phyloP scores from a whole-genome alignment of 2,797 vertebrate species.

The Enteromius thamalakanensis region DNA sequence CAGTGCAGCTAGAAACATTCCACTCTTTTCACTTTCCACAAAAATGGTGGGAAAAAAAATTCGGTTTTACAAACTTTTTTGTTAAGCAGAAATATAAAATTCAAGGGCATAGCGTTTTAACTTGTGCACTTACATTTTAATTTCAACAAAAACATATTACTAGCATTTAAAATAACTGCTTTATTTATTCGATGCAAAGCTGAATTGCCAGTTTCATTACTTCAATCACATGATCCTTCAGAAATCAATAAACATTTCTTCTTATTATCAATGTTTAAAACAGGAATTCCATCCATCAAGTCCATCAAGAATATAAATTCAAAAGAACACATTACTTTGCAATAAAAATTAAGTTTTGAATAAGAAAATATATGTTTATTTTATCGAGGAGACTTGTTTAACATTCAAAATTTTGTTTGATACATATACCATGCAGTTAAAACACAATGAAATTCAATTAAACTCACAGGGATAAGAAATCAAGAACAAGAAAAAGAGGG shows the following conservation, averaged over 20 bases:
- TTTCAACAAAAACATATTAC: too few relatives aligned
- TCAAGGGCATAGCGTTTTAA: slow-evolving; percentile 5
- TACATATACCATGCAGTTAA: neutral
- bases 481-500: neutral
- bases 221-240: neutral
- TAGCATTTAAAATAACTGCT: neutral
- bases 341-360: neutral
- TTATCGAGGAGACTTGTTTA: neutral
- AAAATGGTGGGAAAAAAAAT: neutral
- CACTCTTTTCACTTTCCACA: neutral
- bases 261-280: neutral
- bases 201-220: neutral
- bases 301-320: neutral
- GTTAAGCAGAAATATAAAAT: neutral
- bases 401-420: neutral
- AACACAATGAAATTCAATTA: neutral
- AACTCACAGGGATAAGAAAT: neutral
- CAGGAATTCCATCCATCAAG: too few relatives aligned
- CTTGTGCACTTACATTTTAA: neutral
- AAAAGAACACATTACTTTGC: neutral
- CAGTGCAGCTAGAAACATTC: slow-evolving; percentile 9
- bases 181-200: neutral
- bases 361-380: neutral
- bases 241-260: neutral
- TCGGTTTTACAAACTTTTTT: neutral